A percentile compares a stretch with the other conserved stretches of the same genome.
These are phyloP conservation scores for Sardinella longiceps DNA, from an alignment of 2,797 vertebrate genomes.

Conservation along the genomic window DNA sequence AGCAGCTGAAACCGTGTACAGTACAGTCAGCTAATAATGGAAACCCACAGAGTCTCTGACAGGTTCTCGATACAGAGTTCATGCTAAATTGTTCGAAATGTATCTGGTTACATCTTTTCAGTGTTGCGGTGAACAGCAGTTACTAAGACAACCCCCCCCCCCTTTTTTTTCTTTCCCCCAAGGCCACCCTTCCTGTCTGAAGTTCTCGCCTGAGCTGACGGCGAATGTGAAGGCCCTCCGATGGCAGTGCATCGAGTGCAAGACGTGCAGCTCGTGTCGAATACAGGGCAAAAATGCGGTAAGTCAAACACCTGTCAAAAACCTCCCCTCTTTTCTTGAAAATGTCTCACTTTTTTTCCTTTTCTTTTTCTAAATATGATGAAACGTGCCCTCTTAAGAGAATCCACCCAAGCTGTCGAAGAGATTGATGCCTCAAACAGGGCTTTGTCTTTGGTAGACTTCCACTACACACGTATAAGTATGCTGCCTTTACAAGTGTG, in stretches of 20 bases:
- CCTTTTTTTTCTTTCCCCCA: slow-evolving; percentile 14
- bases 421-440: background rate
- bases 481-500: background rate
- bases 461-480: background rate
- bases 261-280: slow-evolving; percentile 98
- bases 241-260: slow-evolving; percentile 99
- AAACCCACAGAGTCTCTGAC: background rate
- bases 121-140: background rate
- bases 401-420: background rate
- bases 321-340: background rate
- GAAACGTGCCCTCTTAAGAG: background rate
- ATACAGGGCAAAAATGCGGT: slow-evolving; percentile 99
- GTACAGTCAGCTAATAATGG: slow-evolving; percentile 1
- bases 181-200: slow-evolving; percentile 99
- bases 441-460: background rate
- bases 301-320: slow-evolving; percentile 69
- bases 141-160: background rate
- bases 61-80: background rate
- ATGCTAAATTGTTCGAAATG: background rate
- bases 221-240: slow-evolving; percentile 96
- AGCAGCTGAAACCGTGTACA: background rate
- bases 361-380: background rate
- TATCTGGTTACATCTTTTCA: background rate
- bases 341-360: background rate
- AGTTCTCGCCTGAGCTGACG: slow-evolving; percentile 96